Conservation (phyloP, 2,797 vertebrate genomes). For the Pogoniulus pusillus region DNA sequence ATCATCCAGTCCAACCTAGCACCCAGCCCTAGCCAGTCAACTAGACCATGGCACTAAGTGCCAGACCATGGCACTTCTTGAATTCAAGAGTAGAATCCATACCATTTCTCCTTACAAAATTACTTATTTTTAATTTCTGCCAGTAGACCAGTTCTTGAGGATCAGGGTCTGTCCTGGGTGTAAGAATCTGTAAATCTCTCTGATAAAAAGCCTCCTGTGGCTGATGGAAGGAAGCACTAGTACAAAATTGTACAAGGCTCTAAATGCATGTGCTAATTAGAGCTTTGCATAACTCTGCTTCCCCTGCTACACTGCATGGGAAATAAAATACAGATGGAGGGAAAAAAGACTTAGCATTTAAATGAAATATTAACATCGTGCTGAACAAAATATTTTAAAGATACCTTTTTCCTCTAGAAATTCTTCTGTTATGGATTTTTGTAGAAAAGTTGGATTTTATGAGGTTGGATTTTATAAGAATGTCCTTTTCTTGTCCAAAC, state of each 20-base stretch:
- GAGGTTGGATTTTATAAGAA: no score
- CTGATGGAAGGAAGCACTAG: constrained; percentile 44
- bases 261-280: constrained; percentile 65
- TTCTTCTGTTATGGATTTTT: neutral
- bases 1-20: no score
- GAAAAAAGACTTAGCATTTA: neutral
- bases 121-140: constrained; percentile 12
- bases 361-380: constrained; percentile 7
- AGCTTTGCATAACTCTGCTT: constrained; percentile 25
- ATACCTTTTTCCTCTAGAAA: neutral
- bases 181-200: constrained; percentile 49
- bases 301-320: neutral
- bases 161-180: neutral
- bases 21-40: no score
- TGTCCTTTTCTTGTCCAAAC: neutral
- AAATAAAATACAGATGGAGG: constrained; percentile 1
- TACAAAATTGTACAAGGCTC: constrained; percentile 17
- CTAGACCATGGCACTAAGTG: no score
- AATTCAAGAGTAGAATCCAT: constrained; percentile 28
- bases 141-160: neutral
- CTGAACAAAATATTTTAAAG: neutral
- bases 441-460: neutral
- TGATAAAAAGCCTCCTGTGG: constrained; percentile 50
- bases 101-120: neutral
- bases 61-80: no score